phyloP scores from a whole-genome alignment of 2,113 vertebrate genomes.

The Ursus arctos region DNA sequence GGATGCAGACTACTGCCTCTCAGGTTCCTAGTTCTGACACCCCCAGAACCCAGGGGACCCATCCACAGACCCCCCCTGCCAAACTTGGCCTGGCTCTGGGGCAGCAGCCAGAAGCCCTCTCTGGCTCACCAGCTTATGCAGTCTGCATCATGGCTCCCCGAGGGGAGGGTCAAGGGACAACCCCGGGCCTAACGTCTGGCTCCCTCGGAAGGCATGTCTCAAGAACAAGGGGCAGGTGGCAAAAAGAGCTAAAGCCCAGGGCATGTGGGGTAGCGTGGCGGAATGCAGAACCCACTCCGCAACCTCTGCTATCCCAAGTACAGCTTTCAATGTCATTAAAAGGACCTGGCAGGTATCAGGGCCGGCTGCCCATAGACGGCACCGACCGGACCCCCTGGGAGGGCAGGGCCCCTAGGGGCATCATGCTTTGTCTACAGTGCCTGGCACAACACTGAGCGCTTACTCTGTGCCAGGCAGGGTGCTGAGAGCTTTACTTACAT shows the following conservation, averaged over 20 bases:
- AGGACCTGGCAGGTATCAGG: background rate
- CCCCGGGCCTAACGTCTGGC: too few species aligned
- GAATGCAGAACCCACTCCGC: background rate
- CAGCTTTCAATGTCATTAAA: background rate
- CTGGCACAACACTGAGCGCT: background rate
- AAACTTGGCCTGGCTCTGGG: background rate
- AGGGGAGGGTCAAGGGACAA: background rate
- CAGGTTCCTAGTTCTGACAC: background rate
- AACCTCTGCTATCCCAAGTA: background rate
- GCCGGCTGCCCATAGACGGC: background rate
- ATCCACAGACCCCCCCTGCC: background rate
- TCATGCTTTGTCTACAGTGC: background rate
- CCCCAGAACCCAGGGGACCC: background rate
- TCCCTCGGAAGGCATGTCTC: background rate
- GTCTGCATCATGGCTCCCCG: background rate
- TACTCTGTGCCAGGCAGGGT: background rate
- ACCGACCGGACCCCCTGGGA: background rate
- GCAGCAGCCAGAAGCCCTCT: background rate
- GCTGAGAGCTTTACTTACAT: background rate
- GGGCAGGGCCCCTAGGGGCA: background rate
- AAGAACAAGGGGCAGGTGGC: background rate
- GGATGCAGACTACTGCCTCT: background rate
- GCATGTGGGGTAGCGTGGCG: fast-evolving
- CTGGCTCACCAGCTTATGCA: background rate
- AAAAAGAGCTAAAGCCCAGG: background rate